Evolutionary conservation across 2,113 vertebrate species (phyloP), one percentile per base, ranked within the genome.

Genomic region (Mystacornis crossleyi): DNA sequence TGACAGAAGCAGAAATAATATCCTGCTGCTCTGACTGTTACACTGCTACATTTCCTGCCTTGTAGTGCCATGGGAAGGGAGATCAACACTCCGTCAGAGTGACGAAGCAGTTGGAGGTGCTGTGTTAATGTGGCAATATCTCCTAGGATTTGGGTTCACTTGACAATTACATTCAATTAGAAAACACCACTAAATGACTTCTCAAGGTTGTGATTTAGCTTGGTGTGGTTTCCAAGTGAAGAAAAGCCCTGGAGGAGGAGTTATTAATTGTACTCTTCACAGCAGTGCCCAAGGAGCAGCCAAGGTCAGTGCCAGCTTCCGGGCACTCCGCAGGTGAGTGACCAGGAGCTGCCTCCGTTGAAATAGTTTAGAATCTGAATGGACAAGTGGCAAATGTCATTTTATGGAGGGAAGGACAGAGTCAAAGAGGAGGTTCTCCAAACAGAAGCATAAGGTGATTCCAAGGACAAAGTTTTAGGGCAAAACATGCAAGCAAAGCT

Each of bases 151-250:
- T 92, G 58, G 89, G 55, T 57, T 89, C 72, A 64, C 80, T 91
- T 84, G 86, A 40, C 48, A 78, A 94, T 94, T 92, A 89, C 83
- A 94, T 94, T 95, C 95, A 95, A 89, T 96, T 96, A 95, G 89
- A 66, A 80, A 89, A 86, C 82, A 90, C 62, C 38, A 81, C 72
- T 92, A 89, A 95, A 78, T 91, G 84, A 82, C 87, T 94, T 87
- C 86, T 97, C 89, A 94, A 94, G 91, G 93, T 75, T 96, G 96
- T 73, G 89, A 33, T 91, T 91, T 50, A 65, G 66, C 83, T 74
- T 61, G 65, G 65, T 81, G 36, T 45, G 70, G 61, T 91, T 96
- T 94, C 62, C 61, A 70, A 34, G 66, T 29, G 81, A 81, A 75
- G 48, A 73, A 79, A 69, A 48, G 18, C 57, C 47, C 70, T 61